phyloP scores from a whole-genome alignment of 2,797 vertebrate genomes.

The Fringilla coelebs region DNA sequence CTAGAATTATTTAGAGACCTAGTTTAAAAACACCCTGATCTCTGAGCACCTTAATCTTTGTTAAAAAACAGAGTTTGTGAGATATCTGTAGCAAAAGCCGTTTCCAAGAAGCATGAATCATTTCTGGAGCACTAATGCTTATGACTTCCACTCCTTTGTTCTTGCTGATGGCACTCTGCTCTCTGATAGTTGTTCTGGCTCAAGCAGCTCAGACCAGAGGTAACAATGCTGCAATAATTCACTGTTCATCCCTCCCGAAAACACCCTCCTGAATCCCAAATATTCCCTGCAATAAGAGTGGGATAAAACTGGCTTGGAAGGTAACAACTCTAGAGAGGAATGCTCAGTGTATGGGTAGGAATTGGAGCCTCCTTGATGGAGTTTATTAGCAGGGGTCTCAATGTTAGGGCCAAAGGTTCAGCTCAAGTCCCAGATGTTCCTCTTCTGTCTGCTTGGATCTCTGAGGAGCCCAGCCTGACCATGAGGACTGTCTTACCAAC shows the following conservation, averaged over 20 bases:
- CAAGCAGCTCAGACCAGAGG: not conserved
- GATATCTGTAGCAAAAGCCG: not conserved
- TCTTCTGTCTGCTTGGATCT: not conserved
- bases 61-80: not conserved
- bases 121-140: conserved; percentile 21
- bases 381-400: not conserved
- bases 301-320: not conserved
- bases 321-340: not conserved
- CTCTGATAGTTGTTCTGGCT: not conserved
- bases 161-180: not conserved
- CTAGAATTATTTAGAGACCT: not conserved
- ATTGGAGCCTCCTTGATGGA: not conserved
- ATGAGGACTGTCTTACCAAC: not conserved
- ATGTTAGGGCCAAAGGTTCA: not conserved
- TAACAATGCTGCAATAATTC: not conserved
- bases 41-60: not conserved
- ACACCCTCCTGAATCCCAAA: not conserved
- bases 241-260: not conserved
- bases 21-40: not conserved
- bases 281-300: not conserved
- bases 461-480: not conserved
- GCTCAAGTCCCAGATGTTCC: not conserved
- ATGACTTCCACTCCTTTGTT: conserved; percentile 39
- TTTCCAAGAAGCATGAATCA: conserved; percentile 44
- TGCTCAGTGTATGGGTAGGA: not conserved